Conservation (phyloP, 2,113 vertebrate genomes). For the Chloropsis cyanopogon region DNA sequence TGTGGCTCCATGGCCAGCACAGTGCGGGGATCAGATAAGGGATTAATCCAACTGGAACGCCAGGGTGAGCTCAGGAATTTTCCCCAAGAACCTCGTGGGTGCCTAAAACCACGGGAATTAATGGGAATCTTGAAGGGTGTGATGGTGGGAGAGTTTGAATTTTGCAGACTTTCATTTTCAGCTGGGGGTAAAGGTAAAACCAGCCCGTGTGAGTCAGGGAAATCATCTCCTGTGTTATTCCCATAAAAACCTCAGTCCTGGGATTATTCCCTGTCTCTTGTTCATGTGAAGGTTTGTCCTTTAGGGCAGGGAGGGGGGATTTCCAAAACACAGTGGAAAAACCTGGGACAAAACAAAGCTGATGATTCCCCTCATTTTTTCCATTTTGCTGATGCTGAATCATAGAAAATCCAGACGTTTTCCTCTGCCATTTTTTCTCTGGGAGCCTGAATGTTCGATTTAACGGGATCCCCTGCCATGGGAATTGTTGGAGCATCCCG, state of each 20-base stretch:
- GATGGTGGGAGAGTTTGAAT: neutral
- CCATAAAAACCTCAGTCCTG: neutral
- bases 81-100: neutral
- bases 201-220: neutral
- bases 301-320: neutral
- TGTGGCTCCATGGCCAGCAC: neutral
- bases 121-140: accelerated
- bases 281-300: neutral
- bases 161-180: neutral
- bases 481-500: neutral
- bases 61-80: neutral
- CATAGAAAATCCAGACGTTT: neutral
- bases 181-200: neutral
- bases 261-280: neutral
- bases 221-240: accelerated
- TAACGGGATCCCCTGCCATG: neutral
- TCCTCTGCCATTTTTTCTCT: neutral
- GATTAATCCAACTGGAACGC: slow-evolving; percentile 30
- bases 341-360: neutral
- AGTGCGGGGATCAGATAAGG: slow-evolving; percentile 1
- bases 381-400: neutral
- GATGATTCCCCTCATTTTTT: neutral
- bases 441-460: neutral
- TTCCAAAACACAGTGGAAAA: neutral
- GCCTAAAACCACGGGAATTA: neutral